Evolutionary conservation across 2,888 invertebrate species (phyloP).

Genomic region (Formica aserva): DNA sequence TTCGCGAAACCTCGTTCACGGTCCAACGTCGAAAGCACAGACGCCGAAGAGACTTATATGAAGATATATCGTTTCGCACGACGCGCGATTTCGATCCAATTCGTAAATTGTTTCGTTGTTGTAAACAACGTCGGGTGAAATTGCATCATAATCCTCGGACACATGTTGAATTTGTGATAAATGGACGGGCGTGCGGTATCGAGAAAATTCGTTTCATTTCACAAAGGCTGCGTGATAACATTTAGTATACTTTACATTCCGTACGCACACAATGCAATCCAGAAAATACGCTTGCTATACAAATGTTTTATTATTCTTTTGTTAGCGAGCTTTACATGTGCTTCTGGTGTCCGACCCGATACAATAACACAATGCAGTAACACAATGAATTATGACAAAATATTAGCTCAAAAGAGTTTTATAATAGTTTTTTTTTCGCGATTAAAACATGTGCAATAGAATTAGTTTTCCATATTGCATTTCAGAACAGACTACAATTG

Average conservation of each 20-base stretch:
- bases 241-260: conserved; percentile 16
- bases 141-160: conserved; percentile 39
- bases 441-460: conserved; percentile 25
- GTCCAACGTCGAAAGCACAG: not conserved
- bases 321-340: conserved; percentile 52
- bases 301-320: conserved; percentile 37
- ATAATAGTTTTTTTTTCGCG: not conserved
- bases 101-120: conserved; percentile 25
- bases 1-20: not conserved
- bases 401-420: conserved; percentile 30
- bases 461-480: conserved; percentile 24
- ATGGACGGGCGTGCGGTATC: conserved; percentile 15
- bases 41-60: conserved; percentile 11
- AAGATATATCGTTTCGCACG: conserved; percentile 30
- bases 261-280: conserved; percentile 10
- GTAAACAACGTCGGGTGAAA: conserved; percentile 26
- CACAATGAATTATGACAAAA: conserved; percentile 24
- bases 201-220: conserved; percentile 25
- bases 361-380: not conserved
- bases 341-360: conserved; percentile 65
- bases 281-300: conserved; percentile 16
- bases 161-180: conserved; percentile 47
- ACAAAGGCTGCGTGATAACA: not conserved
- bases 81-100: conserved; percentile 31
- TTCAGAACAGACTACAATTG: not conserved